Conservation (phyloP, 2,888 invertebrate genomes). For the Eudemis profundana region DNA sequence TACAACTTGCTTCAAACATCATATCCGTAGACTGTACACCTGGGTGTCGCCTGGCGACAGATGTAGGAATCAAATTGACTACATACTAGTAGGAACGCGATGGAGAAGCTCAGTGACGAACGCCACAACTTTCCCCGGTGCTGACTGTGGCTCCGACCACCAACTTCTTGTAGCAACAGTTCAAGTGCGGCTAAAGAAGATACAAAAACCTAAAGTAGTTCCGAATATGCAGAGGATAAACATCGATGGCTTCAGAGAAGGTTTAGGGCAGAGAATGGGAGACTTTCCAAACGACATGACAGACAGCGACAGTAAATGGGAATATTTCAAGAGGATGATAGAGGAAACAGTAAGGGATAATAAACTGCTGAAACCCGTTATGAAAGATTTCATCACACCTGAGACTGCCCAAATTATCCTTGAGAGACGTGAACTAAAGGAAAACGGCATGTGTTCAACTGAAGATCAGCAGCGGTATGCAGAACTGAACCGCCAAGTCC, state of each 20-base stretch:
- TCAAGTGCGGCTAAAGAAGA: slow-evolving; percentile 17
- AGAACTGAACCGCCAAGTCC: slow-evolving; percentile 20
- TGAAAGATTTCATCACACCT: not conserved
- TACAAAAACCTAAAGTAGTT: not conserved
- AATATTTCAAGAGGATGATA: slow-evolving; percentile 1
- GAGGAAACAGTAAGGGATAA: not conserved
- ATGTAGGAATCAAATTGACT: slow-evolving; percentile 40
- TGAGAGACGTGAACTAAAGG: slow-evolving; percentile 12
- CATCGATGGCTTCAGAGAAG: not conserved
- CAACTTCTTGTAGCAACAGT: slow-evolving; percentile 20
- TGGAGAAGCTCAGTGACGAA: slow-evolving; percentile 36
- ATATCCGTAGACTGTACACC: slow-evolving; percentile 31
- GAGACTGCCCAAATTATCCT: slow-evolving; percentile 18
- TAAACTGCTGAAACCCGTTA: not conserved
- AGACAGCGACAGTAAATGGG: slow-evolving; percentile 3
- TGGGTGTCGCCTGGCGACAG: slow-evolving; percentile 39
- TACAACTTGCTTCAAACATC: slow-evolving; percentile 16
- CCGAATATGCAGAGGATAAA: not conserved
- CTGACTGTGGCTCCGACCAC: no score
- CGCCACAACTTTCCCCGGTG: slow-evolving; percentile 27
- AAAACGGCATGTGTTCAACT: not conserved
- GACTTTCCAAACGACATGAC: not conserved
- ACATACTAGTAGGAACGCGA: slow-evolving; percentile 24
- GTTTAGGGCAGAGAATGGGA: not conserved
- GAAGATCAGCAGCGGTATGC: slow-evolving; percentile 19